Base-by-base conservation (phyloP, 2,797 vertebrate species). In the Zenarchopterus dispar region DNA sequence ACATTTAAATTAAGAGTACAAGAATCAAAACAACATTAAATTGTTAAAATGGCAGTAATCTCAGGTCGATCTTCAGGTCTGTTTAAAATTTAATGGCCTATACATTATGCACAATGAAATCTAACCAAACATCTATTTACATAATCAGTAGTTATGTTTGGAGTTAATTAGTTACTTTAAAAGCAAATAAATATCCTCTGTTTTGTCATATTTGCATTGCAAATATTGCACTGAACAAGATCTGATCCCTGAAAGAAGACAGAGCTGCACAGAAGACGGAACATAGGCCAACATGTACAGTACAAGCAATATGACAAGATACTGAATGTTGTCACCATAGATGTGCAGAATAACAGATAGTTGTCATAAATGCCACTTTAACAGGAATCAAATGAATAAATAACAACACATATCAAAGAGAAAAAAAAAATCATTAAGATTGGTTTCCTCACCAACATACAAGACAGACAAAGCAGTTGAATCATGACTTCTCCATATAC, bases 141-240 rank as follows among this genome's bases (percentile, higher is more conserved):
- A 89, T 73, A 77, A 83, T 84, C 88, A 88, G 86, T 86, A 90
- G 88, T 81, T 73, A 39, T 77, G 54, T 70, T 69, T 64, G 22
- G 71, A 73, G 63, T 60, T 52, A 46, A 78, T 73, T 62, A 71
- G 47, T 69, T 44, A 69, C 61, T 65, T 80, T 72, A 57, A 68
- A 79, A 81, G 75, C 77, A 85, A 85, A 88, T 87, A 80, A 81
- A 86, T 83, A 83, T 79, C 70, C 65, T 81, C 54, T 33, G 21
- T 73, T 69, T 72, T 47, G 53, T 78, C 58, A 69, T 33, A 73
- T 65, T 65, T 84, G 66, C 69, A 76, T 79, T 82, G 80, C 58
- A 78, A 70, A 77, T 54, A 76, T 72, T 75, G 70, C 72, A 80
- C 62, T 79, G 53, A 77, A 68, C 68, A 64, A 81, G 67, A 81